Evolutionary conservation across 2,797 vertebrate species (phyloP).

Genomic region (Thaleichthys pacificus): DNA sequence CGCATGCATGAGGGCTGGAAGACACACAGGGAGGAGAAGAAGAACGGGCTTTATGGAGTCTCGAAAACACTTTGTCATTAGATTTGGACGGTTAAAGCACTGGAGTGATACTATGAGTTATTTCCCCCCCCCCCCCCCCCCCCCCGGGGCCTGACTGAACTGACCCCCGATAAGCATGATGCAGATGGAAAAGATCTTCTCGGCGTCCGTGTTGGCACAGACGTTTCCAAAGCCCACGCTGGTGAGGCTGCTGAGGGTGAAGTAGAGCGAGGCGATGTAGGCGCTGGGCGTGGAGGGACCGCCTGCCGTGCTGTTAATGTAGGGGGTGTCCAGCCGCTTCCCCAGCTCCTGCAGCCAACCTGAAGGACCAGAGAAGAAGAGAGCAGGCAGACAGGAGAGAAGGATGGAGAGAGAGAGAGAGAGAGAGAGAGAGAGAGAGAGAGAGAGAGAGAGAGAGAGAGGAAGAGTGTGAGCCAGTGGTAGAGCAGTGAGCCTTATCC

Average conservation of each 20-base stretch:
- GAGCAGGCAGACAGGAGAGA: not conserved
- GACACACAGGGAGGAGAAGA: not conserved
- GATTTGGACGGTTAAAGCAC: too few relatives aligned
- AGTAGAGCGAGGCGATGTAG: constrained; percentile 95
- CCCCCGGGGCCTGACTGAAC: constrained; percentile 28
- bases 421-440: not conserved
- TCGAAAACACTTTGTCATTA: not conserved
- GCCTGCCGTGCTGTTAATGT: constrained; percentile 85
- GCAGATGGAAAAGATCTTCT: constrained; percentile 97
- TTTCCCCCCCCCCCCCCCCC: not conserved
- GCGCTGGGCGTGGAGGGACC: constrained; percentile 90
- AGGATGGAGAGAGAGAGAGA: not conserved
- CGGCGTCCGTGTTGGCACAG: constrained; percentile 91
- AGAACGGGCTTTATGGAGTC: not conserved
- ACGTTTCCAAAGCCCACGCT: constrained; percentile 93
- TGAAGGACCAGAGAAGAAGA: constrained; percentile 47
- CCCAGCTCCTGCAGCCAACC: constrained; percentile 95
- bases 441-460: not conserved
- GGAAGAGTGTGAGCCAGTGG: too few relatives aligned
- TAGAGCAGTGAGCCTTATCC: not conserved
- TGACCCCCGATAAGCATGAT: constrained; percentile 95
- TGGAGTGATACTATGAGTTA: not conserved
- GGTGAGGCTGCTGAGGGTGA: constrained; percentile 96
- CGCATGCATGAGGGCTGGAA: constrained; percentile 92
- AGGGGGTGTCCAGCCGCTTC: constrained; percentile 90